phyloP scores from a whole-genome alignment of 2,113 vertebrate species.

The Alethe diademata region DNA sequence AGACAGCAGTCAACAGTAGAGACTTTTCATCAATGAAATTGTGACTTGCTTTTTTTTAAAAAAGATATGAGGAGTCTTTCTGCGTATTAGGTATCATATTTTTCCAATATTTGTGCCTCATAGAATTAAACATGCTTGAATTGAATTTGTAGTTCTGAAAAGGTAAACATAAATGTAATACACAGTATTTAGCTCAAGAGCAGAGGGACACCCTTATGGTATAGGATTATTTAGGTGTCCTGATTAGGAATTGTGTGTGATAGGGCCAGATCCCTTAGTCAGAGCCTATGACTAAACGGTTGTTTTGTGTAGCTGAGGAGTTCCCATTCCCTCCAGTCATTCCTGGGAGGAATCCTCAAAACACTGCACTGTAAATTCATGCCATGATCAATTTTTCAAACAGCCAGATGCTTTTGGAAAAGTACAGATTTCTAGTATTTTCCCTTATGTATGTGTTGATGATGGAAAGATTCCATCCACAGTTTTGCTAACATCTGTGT shows the following conservation, averaged over 20 bases:
- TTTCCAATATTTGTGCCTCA: neutral
- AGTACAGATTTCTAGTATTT: neutral
- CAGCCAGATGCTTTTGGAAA: neutral
- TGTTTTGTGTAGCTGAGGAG: neutral
- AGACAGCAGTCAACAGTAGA: neutral
- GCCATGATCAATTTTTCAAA: neutral
- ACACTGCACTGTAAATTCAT: neutral
- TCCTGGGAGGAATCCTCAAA: neutral
- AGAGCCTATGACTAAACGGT: neutral
- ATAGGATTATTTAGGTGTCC: neutral
- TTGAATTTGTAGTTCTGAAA: neutral
- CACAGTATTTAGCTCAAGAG: neutral
- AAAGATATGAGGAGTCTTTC: neutral
- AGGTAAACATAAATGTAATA: no score
- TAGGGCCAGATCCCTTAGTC: neutral
- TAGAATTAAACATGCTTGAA: neutral
- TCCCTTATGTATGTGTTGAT: neutral
- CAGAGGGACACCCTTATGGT: neutral
- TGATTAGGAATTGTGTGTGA: neutral
- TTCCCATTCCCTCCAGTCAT: neutral
- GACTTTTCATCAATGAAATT: neutral
- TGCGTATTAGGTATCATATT: neutral
- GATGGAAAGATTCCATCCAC: neutral
- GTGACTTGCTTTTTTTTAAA: neutral
- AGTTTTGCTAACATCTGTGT: neutral